phyloP scores from a whole-genome alignment of 2,113 vertebrate species.

The Phrynosoma platyrhinos region DNA sequence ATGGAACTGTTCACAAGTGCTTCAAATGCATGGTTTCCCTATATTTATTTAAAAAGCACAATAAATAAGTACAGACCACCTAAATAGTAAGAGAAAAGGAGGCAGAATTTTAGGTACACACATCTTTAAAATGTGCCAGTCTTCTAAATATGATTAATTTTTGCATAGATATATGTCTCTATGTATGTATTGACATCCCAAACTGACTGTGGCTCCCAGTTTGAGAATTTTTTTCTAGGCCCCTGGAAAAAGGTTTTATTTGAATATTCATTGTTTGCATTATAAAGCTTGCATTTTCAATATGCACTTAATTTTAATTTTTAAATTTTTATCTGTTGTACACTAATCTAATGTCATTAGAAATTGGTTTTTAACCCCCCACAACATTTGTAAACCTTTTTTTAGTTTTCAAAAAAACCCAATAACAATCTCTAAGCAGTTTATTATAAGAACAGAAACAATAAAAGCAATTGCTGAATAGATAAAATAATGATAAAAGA shows the following conservation, averaged over 20 bases:
- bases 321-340: too few relatives aligned
- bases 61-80: constrained; percentile 49
- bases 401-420: background rate
- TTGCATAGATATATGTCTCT: background rate
- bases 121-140: constrained; percentile 27
- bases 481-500: background rate
- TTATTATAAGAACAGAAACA: background rate
- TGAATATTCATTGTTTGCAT: background rate
- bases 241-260: too few relatives aligned
- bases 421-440: background rate
- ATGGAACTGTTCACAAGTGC: background rate
- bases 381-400: background rate
- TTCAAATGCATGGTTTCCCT: fast-evolving
- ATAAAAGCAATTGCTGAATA: background rate
- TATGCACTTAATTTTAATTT: too few relatives aligned
- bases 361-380: too few relatives aligned
- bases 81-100: constrained; percentile 52
- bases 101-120: background rate
- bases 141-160: constrained; percentile 43
- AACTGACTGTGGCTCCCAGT: too few relatives aligned
- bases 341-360: too few relatives aligned
- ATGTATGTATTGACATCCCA: too few relatives aligned
- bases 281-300: background rate
- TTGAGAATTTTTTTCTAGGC: too few relatives aligned
- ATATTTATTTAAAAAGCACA: constrained; percentile 43